Evolutionary conservation across 2,797 vertebrate species (phyloP).

Genomic region (Podarcis siculus): DNA sequence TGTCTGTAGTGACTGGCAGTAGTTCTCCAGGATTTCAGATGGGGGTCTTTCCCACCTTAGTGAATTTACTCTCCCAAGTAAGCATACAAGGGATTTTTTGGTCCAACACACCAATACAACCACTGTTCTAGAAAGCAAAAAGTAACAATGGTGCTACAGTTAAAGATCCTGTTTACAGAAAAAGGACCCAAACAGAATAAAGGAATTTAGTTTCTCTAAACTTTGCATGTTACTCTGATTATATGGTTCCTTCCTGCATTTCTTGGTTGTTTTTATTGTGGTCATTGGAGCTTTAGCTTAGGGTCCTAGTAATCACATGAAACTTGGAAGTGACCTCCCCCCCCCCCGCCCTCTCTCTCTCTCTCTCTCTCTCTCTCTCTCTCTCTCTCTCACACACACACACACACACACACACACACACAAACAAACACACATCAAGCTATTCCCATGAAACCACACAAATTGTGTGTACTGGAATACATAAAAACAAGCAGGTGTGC

Average conservation of each 20-base stretch:
- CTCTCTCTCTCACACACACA: no score
- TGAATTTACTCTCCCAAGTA: no score
- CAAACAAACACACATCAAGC: background rate
- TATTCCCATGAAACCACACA: background rate
- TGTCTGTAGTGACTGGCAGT: no score
- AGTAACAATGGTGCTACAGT: background rate
- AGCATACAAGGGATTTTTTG: no score
- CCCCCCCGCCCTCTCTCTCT: no score
- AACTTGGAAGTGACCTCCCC: background rate
- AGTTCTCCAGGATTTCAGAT: no score
- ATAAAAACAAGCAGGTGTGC: background rate
- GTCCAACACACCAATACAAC: no score
- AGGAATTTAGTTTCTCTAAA: background rate
- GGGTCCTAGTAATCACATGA: slow-evolving; percentile 33
- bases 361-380: no score
- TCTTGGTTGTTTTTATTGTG: slow-evolving; percentile 6
- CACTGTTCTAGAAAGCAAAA: no score
- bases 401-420: no score
- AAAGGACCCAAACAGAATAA: background rate
- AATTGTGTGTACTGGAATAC: background rate
- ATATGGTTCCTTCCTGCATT: background rate
- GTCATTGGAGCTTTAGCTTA: background rate
- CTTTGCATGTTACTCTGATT: background rate
- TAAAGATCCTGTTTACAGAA: background rate
- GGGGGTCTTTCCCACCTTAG: no score